Evolutionary conservation across 2,113 vertebrate species (phyloP), one percentile per base, ranked within the genome.

Genomic region (Perca fluviatilis): DNA sequence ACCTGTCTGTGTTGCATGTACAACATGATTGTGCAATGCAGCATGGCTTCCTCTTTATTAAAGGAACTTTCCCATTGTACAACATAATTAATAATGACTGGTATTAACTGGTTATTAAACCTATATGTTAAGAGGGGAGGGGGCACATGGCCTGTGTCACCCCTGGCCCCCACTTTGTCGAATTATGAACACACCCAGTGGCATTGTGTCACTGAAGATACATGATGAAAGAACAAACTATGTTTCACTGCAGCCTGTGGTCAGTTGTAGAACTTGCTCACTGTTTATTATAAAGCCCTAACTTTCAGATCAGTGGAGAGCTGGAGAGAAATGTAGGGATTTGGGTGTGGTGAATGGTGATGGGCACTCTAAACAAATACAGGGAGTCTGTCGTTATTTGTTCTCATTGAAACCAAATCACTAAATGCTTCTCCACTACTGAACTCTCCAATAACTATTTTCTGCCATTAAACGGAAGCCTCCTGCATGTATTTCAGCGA

Each of bases 271-370:
- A 21, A 27, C 33, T 11, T 6, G 11, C 46, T 36, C 18, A 2
- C 51, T 9, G 27, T 47, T 7, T 47, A 36, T 50, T 19, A 51
- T 2, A 33, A 47, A 49, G 25, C 1, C 11, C 15, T 2, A 25
- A 43, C n/a, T 46, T 50, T 57, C n/a, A 49, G 23, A 58, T 47
- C 9, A 40, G 10, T 25, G 49, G 21, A 16, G 53, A 66, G 36
- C 51, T 36, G 21, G 21, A 23, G 6, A n/a, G 40, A 51, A 10
- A 21, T 27, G 30, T 7, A 27, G 15, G 30, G 60, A 49, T 64
- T 43, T 68, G 63, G 74, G 70, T 40, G 75, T 75, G 85, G 69
- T 66, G 47, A 57, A 70, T 79, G 85, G 69, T 54, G 36, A 46
- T 77, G 14, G 47, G 30, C 15, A 21, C 23, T 19, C 11, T 4